Evolutionary conservation across 2,888 invertebrate genomes (phyloP).

Genomic region (Agrochola litura): DNA sequence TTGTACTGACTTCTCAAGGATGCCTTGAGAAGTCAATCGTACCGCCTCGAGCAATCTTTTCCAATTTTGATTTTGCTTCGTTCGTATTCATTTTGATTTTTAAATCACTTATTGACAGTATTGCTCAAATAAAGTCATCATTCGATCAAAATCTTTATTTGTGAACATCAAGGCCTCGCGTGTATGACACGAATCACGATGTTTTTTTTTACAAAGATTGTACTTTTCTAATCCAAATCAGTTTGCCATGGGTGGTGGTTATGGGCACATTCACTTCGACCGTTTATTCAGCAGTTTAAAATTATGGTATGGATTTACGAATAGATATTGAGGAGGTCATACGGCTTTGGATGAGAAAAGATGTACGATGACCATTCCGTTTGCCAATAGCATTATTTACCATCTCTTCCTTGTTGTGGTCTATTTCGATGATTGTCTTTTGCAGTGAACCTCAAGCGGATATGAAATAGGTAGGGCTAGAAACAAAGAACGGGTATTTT

Average conservation of each 20-base stretch:
- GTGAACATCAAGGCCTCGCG: background rate
- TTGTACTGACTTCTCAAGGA: background rate
- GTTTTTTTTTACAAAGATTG: background rate
- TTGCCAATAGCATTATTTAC: background rate
- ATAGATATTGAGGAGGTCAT: background rate
- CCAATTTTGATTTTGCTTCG: background rate
- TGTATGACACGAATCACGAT: background rate
- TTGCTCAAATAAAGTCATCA: background rate
- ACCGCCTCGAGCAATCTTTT: background rate
- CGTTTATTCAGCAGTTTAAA: background rate
- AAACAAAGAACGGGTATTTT: conserved; percentile 17
- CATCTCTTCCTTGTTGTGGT: background rate
- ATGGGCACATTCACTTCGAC: background rate
- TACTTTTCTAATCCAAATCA: background rate
- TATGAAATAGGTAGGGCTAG: background rate
- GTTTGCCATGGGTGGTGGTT: background rate
- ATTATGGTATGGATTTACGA: background rate
- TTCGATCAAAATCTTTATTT: background rate
- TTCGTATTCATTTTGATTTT: background rate
- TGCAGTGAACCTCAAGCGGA: background rate
- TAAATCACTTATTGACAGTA: background rate
- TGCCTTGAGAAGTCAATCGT: too few relatives aligned
- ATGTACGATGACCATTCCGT: background rate
- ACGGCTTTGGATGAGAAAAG: background rate
- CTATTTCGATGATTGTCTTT: conserved; percentile 14